These are phyloP conservation scores for Setipinna tenuifilis DNA, from an alignment of 2,797 vertebrate species.

Conservation along the genomic window DNA sequence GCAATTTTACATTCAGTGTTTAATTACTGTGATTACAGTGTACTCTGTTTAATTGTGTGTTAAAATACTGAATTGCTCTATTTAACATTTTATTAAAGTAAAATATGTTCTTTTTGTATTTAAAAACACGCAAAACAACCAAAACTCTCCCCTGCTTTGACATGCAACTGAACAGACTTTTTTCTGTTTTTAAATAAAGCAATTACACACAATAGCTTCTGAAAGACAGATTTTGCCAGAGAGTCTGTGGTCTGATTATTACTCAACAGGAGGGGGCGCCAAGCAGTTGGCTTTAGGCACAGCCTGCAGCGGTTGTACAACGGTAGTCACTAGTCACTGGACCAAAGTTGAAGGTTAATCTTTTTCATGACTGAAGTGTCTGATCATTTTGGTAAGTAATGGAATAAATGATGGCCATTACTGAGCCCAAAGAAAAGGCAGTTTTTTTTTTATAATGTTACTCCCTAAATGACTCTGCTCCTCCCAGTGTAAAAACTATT, in stretches of 20 bases:
- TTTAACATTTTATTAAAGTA: not conserved
- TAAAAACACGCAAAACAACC: not conserved
- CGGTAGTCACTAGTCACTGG: not conserved
- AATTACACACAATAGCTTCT: not conserved
- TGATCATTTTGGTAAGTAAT: not conserved
- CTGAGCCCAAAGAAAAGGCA: not conserved
- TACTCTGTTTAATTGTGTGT: not conserved
- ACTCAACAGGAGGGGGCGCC: conserved; percentile 1
- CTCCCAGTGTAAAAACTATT: not conserved
- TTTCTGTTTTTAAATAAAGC: not conserved
- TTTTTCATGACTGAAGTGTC: not conserved
- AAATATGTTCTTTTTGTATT: not conserved
- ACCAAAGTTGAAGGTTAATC: not conserved
- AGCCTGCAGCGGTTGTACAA: not conserved
- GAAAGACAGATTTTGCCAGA: not conserved
- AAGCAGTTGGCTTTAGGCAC: conserved; percentile 11
- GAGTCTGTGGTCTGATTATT: not conserved
- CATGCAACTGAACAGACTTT: not conserved
- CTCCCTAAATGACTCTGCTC: not conserved
- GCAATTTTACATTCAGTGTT: not conserved
- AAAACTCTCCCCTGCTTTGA: not conserved
- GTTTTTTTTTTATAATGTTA: not conserved
- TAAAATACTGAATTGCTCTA: not conserved
- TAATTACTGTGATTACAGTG: not conserved
- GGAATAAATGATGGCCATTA: not conserved